These are phyloP conservation scores for Eledone cirrhosa DNA, from an alignment of 2,888 invertebrate species.

Conservation along the genomic window DNA sequence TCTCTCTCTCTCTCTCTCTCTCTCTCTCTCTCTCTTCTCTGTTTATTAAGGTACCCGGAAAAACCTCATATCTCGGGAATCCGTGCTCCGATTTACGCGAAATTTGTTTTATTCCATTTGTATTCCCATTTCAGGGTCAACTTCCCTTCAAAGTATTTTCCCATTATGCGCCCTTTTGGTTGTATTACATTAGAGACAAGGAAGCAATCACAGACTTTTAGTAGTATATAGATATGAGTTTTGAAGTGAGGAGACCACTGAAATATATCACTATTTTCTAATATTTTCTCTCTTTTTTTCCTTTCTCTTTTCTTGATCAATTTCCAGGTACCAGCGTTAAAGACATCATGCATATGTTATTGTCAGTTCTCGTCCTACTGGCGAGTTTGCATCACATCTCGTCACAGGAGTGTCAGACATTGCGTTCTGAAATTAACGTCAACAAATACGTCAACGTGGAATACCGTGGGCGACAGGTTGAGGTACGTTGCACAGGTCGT, in stretches of 20 bases:
- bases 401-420: constrained; percentile 35
- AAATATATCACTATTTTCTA: neutral
- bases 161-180: too few relatives aligned
- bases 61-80: too few relatives aligned
- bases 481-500: constrained; percentile 79
- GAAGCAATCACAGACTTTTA: too few relatives aligned
- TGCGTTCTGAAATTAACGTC: constrained; percentile 37
- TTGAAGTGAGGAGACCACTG: neutral
- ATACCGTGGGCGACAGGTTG: constrained; percentile 34
- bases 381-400: neutral
- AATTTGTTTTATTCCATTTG: too few relatives aligned
- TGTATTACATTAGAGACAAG: too few relatives aligned
- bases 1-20: neutral
- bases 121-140: too few relatives aligned
- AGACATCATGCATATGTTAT: neutral
- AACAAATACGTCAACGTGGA: constrained; percentile 37
- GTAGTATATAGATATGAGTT: too few relatives aligned
- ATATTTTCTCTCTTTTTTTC: neutral
- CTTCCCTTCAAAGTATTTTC: too few relatives aligned
- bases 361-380: neutral
- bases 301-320: neutral
- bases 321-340: too few relatives aligned
- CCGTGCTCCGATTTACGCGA: too few relatives aligned
- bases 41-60: neutral
- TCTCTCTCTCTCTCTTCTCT: neutral